Evolutionary conservation across 2,113 vertebrate genomes (phyloP).

Genomic region (Ophiodon elongatus): DNA sequence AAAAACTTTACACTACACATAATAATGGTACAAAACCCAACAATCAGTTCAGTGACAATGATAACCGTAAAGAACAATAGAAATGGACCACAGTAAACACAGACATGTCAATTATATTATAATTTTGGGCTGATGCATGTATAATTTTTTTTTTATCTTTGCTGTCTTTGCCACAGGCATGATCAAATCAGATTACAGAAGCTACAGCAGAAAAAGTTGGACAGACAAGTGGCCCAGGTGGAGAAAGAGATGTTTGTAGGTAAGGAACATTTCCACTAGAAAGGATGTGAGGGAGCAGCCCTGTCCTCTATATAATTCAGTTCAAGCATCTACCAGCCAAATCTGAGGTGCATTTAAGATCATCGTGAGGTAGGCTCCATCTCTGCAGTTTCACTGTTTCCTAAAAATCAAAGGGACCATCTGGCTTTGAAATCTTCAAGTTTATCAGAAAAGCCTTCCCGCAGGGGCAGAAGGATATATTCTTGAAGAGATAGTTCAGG

Average conservation of each 20-base stretch:
- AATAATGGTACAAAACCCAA: not conserved
- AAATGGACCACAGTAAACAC: not conserved
- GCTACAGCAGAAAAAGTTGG: constrained; percentile 83
- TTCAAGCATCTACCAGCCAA: too few species aligned
- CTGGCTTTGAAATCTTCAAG: not conserved
- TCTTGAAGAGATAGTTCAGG: not conserved
- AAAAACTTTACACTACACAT: too few species aligned
- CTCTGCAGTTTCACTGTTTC: not conserved
- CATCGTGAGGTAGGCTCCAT: not conserved
- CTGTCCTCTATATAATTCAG: not conserved
- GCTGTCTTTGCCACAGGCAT: constrained; percentile 79
- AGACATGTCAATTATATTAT: not conserved
- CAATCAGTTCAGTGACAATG: not conserved
- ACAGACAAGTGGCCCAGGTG: constrained; percentile 76
- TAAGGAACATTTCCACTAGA: constrained; percentile 50
- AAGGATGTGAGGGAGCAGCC: not conserved
- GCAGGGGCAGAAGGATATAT: not conserved
- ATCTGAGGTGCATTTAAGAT: not conserved
- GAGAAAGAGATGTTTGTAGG: constrained; percentile 90
- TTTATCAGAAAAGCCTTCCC: not conserved
- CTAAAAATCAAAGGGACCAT: not conserved
- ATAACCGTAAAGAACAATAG: not conserved
- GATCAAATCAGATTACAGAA: constrained; percentile 82
- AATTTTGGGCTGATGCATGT: not conserved
- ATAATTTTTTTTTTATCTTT: not conserved